phyloP scores from a whole-genome alignment of 2,113 vertebrate genomes.

The Psilopogon haemacephalus region DNA sequence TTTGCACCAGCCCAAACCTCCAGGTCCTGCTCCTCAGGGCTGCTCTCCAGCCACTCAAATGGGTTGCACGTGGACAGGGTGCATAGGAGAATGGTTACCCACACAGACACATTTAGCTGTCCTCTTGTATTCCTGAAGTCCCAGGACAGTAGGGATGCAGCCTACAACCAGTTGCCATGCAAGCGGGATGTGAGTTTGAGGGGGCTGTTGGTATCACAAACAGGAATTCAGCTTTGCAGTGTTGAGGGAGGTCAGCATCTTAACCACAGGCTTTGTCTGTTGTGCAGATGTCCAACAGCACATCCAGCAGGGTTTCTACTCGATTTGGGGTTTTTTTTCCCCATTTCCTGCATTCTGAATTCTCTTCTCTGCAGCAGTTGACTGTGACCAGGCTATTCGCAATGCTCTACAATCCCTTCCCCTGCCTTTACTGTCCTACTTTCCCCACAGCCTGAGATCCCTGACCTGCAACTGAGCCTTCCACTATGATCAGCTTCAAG shows the following conservation, averaged over 20 bases:
- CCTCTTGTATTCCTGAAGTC: not conserved
- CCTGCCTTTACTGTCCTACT: not conserved
- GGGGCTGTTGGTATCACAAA: not conserved
- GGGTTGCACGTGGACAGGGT: not conserved
- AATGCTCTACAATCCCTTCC: not conserved
- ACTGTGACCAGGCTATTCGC: not conserved
- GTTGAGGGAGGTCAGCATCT: not conserved
- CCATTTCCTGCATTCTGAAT: not conserved
- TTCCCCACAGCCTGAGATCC: not conserved
- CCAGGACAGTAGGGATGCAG: not conserved
- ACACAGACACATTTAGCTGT: not conserved
- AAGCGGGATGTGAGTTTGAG: not conserved
- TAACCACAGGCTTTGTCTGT: not conserved
- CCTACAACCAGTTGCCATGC: not conserved
- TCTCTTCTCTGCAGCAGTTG: not conserved
- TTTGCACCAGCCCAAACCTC: too few species aligned
- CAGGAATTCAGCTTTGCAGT: not conserved
- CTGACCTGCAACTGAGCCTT: not conserved
- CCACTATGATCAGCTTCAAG: slow-evolving; percentile 28
- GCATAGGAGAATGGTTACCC: fast-evolving
- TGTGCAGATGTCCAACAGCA: not conserved
- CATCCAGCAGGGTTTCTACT: not conserved
- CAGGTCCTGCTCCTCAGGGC: too few species aligned
- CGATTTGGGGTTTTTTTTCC: not conserved
- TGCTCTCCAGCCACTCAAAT: too few species aligned